Conservation (phyloP, 2,888 invertebrate genomes). For the Tinea semifulvella region DNA sequence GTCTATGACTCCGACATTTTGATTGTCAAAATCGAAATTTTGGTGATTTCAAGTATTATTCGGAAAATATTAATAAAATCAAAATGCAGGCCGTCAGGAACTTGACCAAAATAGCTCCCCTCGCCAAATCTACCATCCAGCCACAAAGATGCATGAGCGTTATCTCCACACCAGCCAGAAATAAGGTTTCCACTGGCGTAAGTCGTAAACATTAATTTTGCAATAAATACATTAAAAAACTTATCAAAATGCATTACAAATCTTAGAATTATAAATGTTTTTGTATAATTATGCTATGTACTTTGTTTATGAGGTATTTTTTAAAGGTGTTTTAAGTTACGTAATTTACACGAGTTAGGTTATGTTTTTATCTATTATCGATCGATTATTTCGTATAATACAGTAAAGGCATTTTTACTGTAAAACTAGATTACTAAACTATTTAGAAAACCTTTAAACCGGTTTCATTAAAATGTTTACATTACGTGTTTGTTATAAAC, state of each 20-base stretch:
- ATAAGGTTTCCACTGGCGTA: constrained; percentile 42
- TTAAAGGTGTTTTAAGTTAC: background rate
- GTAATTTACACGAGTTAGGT: background rate
- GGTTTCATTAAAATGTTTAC: too few relatives aligned
- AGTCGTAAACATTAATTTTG: constrained; percentile 23
- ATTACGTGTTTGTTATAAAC: too few relatives aligned
- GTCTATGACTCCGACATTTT: constrained; percentile 3
- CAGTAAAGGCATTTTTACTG: too few relatives aligned
- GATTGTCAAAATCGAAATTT: background rate
- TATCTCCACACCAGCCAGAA: constrained; percentile 36
- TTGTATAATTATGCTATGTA: too few relatives aligned
- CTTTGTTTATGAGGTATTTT: too few relatives aligned
- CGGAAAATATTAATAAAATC: too few relatives aligned
- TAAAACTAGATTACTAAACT: too few relatives aligned
- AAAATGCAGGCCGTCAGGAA: constrained; percentile 45
- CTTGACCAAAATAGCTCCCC: constrained; percentile 37
- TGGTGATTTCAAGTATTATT: background rate
- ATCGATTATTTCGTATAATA: too few relatives aligned
- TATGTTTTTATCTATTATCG: background rate
- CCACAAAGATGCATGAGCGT: constrained; percentile 49
- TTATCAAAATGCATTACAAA: constrained; percentile 12
- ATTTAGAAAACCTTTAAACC: too few relatives aligned
- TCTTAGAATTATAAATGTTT: too few relatives aligned
- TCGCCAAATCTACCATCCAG: constrained; percentile 19
- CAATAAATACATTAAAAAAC: constrained; percentile 20